Percentiles rank a stretch among this genome's conserved stretches.
Conservation (phyloP, 2,113 vertebrate genomes). For the Galemys pyrenaicus region DNA sequence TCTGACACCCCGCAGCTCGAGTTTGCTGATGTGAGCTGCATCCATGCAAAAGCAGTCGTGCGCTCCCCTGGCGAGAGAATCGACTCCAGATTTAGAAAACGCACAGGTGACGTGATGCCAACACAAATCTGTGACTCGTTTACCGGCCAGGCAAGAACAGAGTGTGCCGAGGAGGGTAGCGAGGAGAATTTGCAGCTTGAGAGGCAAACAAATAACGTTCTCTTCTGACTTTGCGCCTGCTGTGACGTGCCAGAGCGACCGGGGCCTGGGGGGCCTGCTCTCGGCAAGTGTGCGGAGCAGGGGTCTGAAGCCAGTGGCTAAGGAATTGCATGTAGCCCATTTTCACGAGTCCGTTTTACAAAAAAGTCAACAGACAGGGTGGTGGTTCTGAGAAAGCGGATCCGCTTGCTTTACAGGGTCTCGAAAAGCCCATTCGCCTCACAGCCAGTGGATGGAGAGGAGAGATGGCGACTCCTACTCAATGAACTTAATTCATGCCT, state of each 20-base stretch:
- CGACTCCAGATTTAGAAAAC: not conserved
- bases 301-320: not conserved
- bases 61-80: not conserved
- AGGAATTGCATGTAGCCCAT: not conserved
- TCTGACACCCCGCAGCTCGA: not conserved
- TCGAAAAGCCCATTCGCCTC: not conserved
- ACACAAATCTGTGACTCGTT: not conserved
- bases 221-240: not conserved
- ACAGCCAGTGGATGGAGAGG: not conserved
- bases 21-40: not conserved
- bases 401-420: not conserved
- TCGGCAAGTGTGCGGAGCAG: not conserved
- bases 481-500: not conserved
- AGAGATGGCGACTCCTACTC: not conserved
- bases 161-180: not conserved
- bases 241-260: not conserved
- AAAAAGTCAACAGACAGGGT: not conserved
- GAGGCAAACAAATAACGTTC: constrained; percentile 38
- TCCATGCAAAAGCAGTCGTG: not conserved
- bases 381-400: not conserved
- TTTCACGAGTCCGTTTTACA: not conserved
- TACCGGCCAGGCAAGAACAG: not conserved
- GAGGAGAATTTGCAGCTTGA: constrained; percentile 42
- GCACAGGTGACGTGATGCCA: not conserved
- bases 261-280: too few species aligned